Evolutionary conservation across 64 coral and sea anemone genomes (phyloP).

Genomic region (Orbicella faveolata): DNA sequence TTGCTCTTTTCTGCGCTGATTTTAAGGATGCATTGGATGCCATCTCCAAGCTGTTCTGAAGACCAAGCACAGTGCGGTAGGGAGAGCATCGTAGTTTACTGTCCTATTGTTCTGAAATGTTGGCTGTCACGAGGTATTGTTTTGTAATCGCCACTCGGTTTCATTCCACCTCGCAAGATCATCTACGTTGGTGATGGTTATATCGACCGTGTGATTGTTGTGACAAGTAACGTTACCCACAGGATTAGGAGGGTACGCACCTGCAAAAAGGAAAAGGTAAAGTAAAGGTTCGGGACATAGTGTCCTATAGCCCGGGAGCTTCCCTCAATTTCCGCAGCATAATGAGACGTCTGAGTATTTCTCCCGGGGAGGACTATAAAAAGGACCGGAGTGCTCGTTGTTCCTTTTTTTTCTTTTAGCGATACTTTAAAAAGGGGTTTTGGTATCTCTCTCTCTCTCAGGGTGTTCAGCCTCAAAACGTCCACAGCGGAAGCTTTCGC

Average conservation of each 20-base stretch:
- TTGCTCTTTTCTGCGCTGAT: background rate
- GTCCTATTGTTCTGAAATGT: background rate
- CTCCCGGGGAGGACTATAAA: no score
- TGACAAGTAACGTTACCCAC: background rate
- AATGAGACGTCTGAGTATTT: background rate
- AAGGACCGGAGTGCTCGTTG: no score
- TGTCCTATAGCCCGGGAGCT: background rate
- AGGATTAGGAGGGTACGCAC: no score
- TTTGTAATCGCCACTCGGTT: background rate
- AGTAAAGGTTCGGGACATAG: background rate
- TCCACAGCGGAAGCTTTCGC: no score
- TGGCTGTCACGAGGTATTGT: background rate
- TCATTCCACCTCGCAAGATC: background rate
- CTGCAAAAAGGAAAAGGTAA: no score
- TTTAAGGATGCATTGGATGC: background rate
- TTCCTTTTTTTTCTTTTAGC: no score
- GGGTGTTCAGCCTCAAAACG: no score
- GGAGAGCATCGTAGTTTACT: background rate
- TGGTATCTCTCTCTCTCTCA: no score
- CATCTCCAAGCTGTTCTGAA: background rate
- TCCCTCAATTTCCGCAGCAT: background rate
- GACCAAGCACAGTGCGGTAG: background rate
- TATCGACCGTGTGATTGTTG: background rate
- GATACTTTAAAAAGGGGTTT: no score
- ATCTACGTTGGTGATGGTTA: background rate